Conservation (phyloP, 1,140 invertebrate genomes). For the Cherax quadricarinatus region DNA sequence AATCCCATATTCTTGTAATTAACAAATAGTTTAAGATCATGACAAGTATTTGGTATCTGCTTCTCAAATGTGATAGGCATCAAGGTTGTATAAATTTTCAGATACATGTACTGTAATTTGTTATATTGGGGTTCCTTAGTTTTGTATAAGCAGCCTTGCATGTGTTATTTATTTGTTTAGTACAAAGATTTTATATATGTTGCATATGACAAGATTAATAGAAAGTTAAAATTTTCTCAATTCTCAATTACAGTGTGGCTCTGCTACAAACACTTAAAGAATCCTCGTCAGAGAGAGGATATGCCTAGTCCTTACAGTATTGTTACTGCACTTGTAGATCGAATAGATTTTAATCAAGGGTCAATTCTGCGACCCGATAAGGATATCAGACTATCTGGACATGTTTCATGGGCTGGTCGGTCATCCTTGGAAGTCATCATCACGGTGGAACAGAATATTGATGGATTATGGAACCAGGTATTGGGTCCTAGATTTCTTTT, state of each 20-base stretch:
- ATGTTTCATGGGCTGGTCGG: slow-evolving; percentile 86
- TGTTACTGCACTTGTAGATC: slow-evolving; percentile 87
- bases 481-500: too few species aligned
- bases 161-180: too few species aligned
- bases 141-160: too few species aligned
- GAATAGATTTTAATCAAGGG: slow-evolving; percentile 80
- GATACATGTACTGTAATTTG: too few species aligned
- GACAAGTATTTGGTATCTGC: too few species aligned
- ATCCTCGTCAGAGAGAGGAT: slow-evolving; percentile 79
- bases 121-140: too few species aligned
- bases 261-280: slow-evolving; percentile 83
- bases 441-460: slow-evolving; percentile 82
- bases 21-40: too few species aligned
- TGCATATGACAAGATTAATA: not conserved
- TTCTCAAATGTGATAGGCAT: too few species aligned
- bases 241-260: slow-evolving; percentile 80
- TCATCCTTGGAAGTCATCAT: slow-evolving; percentile 86
- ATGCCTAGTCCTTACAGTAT: slow-evolving; percentile 82
- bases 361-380: slow-evolving; percentile 76
- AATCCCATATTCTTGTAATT: too few species aligned
- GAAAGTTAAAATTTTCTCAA: not conserved
- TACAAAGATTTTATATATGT: too few species aligned
- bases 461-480: slow-evolving; percentile 79
- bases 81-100: too few species aligned
- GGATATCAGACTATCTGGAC: slow-evolving; percentile 85